Evolutionary conservation across 2,888 invertebrate species (phyloP).

Genomic region (Cheilosia urbana): DNA sequence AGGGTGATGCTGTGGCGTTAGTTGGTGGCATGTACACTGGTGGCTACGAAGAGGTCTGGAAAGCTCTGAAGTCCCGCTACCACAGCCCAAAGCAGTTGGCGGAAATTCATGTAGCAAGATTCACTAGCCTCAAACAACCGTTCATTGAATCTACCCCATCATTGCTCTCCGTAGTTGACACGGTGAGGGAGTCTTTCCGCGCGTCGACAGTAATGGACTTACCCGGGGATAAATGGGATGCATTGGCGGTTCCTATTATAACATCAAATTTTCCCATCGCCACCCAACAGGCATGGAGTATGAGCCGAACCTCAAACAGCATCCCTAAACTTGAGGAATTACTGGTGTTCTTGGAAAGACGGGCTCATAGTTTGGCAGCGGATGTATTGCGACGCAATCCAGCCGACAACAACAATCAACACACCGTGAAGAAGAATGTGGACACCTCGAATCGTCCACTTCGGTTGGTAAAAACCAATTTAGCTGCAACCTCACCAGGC

Average conservation of each 20-base stretch:
- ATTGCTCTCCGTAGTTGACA: constrained; percentile 16
- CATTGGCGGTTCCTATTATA: constrained; percentile 24
- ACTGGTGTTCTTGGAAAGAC: not conserved
- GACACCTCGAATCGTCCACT: not conserved
- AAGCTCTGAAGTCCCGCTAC: not conserved
- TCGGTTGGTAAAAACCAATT: constrained; percentile 27
- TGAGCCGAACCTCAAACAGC: constrained; percentile 8
- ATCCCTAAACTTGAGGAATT: constrained; percentile 3
- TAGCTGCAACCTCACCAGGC: constrained; percentile 24
- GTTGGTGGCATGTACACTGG: constrained; percentile 30
- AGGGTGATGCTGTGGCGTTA: constrained; percentile 43
- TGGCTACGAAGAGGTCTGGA: not conserved
- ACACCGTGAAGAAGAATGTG: no score
- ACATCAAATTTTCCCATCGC: constrained; percentile 2
- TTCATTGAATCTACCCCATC: constrained; percentile 8
- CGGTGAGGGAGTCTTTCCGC: constrained; percentile 42
- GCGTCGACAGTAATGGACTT: constrained; percentile 30
- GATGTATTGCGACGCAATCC: constrained; percentile 23
- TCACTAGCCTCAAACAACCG: constrained; percentile 5
- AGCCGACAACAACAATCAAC: constrained; percentile 5
- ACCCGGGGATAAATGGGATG: constrained; percentile 39
- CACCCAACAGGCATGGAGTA: constrained; percentile 8
- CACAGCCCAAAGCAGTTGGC: not conserved
- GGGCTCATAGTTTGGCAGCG: constrained; percentile 24
- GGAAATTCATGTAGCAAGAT: constrained; percentile 47